phyloP scores from a whole-genome alignment of 2,113 vertebrate species.

The Eleginops maclovinus region DNA sequence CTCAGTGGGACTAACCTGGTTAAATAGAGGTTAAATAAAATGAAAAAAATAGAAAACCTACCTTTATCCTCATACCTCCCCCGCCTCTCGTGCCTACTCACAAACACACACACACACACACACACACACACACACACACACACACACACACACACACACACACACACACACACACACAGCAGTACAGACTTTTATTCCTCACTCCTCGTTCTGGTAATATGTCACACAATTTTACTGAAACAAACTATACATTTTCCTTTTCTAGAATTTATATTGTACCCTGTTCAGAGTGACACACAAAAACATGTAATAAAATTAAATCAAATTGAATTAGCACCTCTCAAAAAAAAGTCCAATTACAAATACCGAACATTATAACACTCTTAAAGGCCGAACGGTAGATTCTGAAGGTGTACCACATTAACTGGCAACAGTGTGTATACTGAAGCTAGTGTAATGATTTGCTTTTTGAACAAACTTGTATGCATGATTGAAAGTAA shows the following conservation, averaged over 20 bases:
- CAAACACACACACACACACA: background rate
- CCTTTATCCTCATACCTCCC: conserved; percentile 22
- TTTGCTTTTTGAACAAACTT: background rate
- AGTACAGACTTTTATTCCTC: background rate
- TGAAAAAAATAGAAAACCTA: background rate
- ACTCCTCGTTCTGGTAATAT: background rate
- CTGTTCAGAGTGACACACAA: background rate
- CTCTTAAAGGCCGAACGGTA: background rate
- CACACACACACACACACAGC: too few species aligned
- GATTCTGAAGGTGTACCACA: background rate
- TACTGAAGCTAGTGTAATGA: background rate
- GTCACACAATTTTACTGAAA: background rate
- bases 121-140: too few species aligned
- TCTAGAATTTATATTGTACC: background rate
- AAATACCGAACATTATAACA: background rate
- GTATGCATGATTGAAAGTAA: background rate
- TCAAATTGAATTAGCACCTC: conserved; percentile 4
- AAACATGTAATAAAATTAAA: too few species aligned
- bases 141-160: too few species aligned
- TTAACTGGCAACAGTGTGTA: background rate
- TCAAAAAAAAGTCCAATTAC: background rate
- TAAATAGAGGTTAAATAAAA: conserved; percentile 74
- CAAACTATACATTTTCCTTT: background rate
- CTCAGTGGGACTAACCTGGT: conserved; percentile 66
- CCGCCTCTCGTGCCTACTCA: conserved; percentile 3